Conservation (phyloP, 2,888 invertebrate genomes). For the Eupithecia inturbata region DNA sequence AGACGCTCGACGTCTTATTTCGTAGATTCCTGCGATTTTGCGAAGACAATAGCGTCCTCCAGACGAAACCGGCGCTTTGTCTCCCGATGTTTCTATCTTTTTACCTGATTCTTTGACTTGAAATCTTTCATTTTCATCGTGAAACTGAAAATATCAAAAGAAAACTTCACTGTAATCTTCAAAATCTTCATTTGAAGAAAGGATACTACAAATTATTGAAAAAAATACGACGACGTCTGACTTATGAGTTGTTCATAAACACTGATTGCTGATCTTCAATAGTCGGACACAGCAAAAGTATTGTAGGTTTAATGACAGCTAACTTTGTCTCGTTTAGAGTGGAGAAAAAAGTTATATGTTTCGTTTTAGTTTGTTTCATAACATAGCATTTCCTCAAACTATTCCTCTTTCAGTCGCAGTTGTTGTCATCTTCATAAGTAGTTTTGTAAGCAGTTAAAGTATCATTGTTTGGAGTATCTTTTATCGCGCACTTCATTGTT, state of each 20-base stretch:
- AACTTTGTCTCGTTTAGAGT: not conserved
- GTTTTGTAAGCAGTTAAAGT: constrained; percentile 10
- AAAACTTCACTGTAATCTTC: not conserved
- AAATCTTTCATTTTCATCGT: constrained; percentile 13
- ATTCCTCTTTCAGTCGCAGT: not conserved
- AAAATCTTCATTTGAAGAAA: not conserved
- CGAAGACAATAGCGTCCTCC: constrained; percentile 37
- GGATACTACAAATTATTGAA: not conserved
- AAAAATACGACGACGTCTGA: not conserved
- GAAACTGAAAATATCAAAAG: constrained; percentile 9
- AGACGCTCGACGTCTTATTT: constrained; percentile 49
- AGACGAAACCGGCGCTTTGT: constrained; percentile 48
- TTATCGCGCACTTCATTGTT: constrained; percentile 19
- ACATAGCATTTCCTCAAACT: not conserved
- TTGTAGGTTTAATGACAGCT: not conserved
- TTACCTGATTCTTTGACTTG: constrained; percentile 47
- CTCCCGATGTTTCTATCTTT: constrained; percentile 49
- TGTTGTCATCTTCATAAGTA: constrained; percentile 6
- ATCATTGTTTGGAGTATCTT: constrained; percentile 11
- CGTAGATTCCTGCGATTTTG: constrained; percentile 43
- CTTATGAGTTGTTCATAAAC: not conserved
- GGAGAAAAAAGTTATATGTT: not conserved
- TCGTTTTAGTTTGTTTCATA: too few species aligned
- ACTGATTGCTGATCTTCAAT: not conserved
- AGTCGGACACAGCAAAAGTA: not conserved